phyloP scores from a whole-genome alignment of 2,797 vertebrate species.

The Enteromius treurensis region DNA sequence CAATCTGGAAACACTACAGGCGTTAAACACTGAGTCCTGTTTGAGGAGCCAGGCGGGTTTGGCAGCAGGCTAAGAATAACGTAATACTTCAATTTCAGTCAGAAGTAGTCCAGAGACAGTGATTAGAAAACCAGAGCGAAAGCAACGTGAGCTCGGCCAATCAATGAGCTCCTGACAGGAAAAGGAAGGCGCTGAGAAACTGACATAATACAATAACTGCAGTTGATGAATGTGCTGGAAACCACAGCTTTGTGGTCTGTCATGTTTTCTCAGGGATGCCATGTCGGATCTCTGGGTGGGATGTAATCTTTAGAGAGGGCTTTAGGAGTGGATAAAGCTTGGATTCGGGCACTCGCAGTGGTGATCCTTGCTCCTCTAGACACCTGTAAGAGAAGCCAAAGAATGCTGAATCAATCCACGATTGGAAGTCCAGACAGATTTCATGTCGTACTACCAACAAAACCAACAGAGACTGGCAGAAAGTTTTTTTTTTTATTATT shows the following conservation, averaged over 20 bases:
- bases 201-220: neutral
- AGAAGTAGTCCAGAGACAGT: slow-evolving; percentile 20
- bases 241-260: neutral
- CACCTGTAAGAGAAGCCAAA: slow-evolving; percentile 66
- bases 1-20: neutral
- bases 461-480: neutral
- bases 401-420: neutral
- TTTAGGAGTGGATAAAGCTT: slow-evolving; percentile 74
- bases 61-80: slow-evolving; percentile 43
- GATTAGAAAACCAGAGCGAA: slow-evolving; percentile 41
- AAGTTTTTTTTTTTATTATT: neutral
- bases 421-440: neutral
- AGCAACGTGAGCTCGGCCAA: neutral
- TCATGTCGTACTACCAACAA: neutral
- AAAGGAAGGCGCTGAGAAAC: neutral
- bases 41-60: slow-evolving; percentile 21
- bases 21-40: slow-evolving; percentile 7
- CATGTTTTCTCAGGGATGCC: slow-evolving; percentile 63
- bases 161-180: neutral
- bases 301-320: slow-evolving; percentile 64
- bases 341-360: slow-evolving; percentile 62
- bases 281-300: slow-evolving; percentile 64
- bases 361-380: slow-evolving; percentile 66
- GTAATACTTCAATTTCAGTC: slow-evolving; percentile 28
- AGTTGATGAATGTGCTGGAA: neutral